Conservation (phyloP, 1,140 invertebrate species). For the Andrena cerasifolii region DNA sequence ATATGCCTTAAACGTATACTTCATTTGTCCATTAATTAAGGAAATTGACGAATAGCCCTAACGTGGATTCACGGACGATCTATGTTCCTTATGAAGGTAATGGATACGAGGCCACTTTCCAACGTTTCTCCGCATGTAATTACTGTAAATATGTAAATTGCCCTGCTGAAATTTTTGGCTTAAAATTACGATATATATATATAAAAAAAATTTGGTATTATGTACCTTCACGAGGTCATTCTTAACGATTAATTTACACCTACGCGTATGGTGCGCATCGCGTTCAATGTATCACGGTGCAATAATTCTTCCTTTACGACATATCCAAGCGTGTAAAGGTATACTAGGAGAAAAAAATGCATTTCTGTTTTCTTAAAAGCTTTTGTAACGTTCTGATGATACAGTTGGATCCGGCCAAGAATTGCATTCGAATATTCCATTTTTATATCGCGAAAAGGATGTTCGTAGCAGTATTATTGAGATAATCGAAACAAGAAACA, state of each 20-base stretch:
- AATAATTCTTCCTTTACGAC: slow-evolving; percentile 28
- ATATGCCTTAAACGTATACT: neutral
- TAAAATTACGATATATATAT: slow-evolving; percentile 6
- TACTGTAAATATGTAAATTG: slow-evolving; percentile 48
- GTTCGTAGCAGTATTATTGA: slow-evolving; percentile 55
- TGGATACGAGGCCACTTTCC: slow-evolving; percentile 10
- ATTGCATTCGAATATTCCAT: slow-evolving; percentile 15
- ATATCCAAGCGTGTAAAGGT: slow-evolving; percentile 44
- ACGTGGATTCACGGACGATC: slow-evolving; percentile 14
- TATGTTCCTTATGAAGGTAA: slow-evolving; percentile 35
- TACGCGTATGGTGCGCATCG: slow-evolving; percentile 27
- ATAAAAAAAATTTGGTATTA: too few relatives aligned
- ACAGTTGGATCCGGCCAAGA: neutral
- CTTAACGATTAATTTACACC: slow-evolving; percentile 19
- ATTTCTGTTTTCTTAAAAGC: slow-evolving; percentile 20
- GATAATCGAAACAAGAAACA: slow-evolving; percentile 30
- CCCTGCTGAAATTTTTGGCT: slow-evolving; percentile 2
- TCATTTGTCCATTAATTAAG: neutral
- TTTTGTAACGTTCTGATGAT: slow-evolving; percentile 7
- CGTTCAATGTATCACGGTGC: slow-evolving; percentile 37
- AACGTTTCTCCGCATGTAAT: slow-evolving; percentile 16
- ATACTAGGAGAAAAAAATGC: neutral
- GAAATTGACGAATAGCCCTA: slow-evolving; percentile 6
- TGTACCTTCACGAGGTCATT: slow-evolving; percentile 26
- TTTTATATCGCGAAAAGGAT: slow-evolving; percentile 35